Evolutionary conservation across 2,113 vertebrate genomes (phyloP).

Genomic region (Zosterops hypoxanthus): DNA sequence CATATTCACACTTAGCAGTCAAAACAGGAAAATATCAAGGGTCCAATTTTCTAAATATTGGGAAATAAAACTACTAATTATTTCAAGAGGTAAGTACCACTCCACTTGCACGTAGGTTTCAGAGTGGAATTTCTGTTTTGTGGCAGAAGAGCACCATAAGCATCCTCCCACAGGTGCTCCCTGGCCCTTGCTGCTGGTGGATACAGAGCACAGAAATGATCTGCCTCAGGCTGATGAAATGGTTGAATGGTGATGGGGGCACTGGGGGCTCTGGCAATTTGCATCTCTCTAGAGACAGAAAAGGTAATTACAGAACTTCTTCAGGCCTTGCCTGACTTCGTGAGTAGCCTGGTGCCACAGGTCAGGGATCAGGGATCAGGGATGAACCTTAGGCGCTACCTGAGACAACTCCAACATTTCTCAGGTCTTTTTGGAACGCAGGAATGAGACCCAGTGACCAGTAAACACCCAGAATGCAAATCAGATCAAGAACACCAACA

Average conservation of each 20-base stretch:
- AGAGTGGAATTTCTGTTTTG: conserved; percentile 50
- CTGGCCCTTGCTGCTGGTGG: neutral
- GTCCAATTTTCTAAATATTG: conserved; percentile 71
- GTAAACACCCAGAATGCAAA: neutral
- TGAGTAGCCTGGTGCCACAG: neutral
- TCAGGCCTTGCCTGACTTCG: neutral
- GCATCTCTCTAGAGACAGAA: neutral
- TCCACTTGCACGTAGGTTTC: conserved; percentile 35
- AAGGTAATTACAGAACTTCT: neutral
- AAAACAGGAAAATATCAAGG: conserved; percentile 71
- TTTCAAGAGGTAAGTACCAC: conserved; percentile 64
- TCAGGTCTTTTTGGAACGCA: neutral
- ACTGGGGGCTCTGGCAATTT: neutral
- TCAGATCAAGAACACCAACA: neutral
- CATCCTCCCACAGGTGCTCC: neutral
- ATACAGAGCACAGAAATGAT: neutral
- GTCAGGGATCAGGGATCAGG: neutral
- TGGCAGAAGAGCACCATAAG: conserved; percentile 47
- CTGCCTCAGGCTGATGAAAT: neutral
- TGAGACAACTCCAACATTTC: neutral
- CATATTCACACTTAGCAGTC: conserved; percentile 45
- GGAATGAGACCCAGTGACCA: neutral
- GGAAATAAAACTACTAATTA: conserved; percentile 69
- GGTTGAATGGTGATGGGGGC: neutral
- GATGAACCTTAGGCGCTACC: neutral